Percentiles rank a stretch among this genome's conserved stretches.
Evolutionary conservation across 2,888 invertebrate genomes (phyloP).

Genomic region (Tribolium freemani): DNA sequence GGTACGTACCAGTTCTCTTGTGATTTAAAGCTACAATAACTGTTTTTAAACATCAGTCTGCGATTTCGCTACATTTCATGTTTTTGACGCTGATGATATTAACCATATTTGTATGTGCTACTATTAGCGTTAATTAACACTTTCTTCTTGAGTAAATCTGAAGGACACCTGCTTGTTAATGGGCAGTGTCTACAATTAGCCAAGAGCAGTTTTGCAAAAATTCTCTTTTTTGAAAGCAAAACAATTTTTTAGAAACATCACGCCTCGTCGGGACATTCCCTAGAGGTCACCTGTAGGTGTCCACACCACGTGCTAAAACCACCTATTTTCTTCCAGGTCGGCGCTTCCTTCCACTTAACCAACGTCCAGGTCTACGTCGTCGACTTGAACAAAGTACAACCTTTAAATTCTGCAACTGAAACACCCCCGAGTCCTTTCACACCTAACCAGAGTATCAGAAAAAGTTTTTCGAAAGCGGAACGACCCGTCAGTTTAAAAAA

Average conservation of each 20-base stretch:
- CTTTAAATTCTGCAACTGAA: constrained; percentile 71
- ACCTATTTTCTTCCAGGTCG: constrained; percentile 77
- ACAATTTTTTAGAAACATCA: neutral
- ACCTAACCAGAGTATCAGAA: constrained; percentile 80
- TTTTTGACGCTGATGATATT: neutral
- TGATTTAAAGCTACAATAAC: neutral
- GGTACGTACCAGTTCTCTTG: neutral
- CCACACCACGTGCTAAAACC: neutral
- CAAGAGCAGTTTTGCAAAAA: neutral
- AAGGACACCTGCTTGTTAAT: neutral
- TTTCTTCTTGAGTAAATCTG: neutral
- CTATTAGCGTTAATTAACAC: neutral
- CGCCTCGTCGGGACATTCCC: neutral
- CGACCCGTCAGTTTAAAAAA: constrained; percentile 74
- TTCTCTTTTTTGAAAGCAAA: neutral
- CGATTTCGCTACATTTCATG: neutral
- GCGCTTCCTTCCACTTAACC: constrained; percentile 89
- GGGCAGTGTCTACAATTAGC: neutral
- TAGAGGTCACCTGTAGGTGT: constrained; percentile 7
- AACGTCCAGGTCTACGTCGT: constrained; percentile 90
- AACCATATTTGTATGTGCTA: neutral
- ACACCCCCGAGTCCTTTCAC: constrained; percentile 72
- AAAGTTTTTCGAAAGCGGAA: constrained; percentile 83
- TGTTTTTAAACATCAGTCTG: neutral
- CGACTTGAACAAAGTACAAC: constrained; percentile 86